Base-by-base conservation (phyloP, 2,888 invertebrate species). In the Ectemnius lituratus region DNA sequence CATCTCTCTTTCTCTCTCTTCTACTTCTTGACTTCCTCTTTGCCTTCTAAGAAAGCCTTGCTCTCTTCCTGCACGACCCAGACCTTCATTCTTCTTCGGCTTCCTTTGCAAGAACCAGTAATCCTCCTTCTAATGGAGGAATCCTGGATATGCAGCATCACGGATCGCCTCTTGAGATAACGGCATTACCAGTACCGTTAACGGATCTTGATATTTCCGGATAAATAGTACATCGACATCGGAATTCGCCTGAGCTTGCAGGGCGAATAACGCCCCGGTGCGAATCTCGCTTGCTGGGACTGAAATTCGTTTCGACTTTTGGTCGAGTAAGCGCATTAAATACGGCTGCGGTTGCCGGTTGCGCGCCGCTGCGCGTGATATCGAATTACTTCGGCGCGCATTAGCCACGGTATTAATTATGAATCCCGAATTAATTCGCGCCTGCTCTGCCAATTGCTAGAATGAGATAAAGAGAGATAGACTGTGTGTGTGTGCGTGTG, bases 361-460 rank as follows among this genome's bases (percentile, higher is more conserved):
- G 75, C 60, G 37, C 58, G 57, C 28, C 56, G 60, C 61, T 58
- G 67, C 63, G 67, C 18, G 57, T 59, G 52, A 66, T 64, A 78
- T 76, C 70, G 73, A 76, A 73, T 78, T 76, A 78, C 67, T 67
- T 70, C 64, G 18, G 56, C 73, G 70, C 61, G 62, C 73, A 76
- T 78, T 78, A 73, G 62, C 70, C 70, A 37, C 27, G 60, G 46
- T 65, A 73, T 70, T 73, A 70, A 70, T 76, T 75, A 72, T 61
- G 69, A 73, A 62, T 67, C 66, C 4, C 62, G 60, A 76, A 78
- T 75, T 76, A 77, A 77, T 78, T 76, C 62, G 66, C 69, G 47
- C 16, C 16, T 16, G 52, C 5, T 11, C 13, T 52, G 52, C 52
- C 37, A 37, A 37, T 37, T 37, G 11, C 37, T 37, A 37, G 8